Conservation (phyloP, 2,113 vertebrate genomes). For the Eonycteris spelaea region DNA sequence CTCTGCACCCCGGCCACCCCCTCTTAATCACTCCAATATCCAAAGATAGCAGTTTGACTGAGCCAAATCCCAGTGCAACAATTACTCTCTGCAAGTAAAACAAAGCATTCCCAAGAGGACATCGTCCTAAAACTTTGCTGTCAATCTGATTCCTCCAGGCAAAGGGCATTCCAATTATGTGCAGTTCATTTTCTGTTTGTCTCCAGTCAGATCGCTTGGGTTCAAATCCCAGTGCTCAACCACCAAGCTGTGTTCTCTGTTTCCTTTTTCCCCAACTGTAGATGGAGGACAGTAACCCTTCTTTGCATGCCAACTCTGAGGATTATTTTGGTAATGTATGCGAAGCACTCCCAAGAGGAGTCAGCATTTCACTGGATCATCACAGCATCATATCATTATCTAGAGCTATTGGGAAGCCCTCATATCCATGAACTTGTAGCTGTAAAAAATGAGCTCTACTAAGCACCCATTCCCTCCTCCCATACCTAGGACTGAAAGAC, state of each 20-base stretch:
- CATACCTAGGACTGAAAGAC: background rate
- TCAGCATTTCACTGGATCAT: background rate
- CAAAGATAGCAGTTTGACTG: background rate
- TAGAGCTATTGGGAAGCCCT: background rate
- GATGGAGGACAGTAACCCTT: background rate
- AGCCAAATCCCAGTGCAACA: background rate
- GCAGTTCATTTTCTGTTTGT: background rate
- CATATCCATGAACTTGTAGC: background rate
- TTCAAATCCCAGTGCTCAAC: background rate
- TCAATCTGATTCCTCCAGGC: background rate
- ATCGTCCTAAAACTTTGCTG: background rate
- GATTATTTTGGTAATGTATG: background rate
- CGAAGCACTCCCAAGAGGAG: background rate
- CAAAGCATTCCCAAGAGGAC: background rate
- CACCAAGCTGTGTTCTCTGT: background rate
- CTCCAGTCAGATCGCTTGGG: background rate
- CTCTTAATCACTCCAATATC: background rate
- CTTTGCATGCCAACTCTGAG: background rate
- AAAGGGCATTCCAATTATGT: background rate
- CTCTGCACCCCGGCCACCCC: background rate
- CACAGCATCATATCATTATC: background rate
- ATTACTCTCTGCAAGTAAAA: conserved; percentile 9
- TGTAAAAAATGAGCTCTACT: background rate
- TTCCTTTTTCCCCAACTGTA: background rate
- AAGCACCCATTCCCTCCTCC: background rate